phyloP scores from a whole-genome alignment of 1,140 invertebrate genomes.

The Drosophila repletoides region DNA sequence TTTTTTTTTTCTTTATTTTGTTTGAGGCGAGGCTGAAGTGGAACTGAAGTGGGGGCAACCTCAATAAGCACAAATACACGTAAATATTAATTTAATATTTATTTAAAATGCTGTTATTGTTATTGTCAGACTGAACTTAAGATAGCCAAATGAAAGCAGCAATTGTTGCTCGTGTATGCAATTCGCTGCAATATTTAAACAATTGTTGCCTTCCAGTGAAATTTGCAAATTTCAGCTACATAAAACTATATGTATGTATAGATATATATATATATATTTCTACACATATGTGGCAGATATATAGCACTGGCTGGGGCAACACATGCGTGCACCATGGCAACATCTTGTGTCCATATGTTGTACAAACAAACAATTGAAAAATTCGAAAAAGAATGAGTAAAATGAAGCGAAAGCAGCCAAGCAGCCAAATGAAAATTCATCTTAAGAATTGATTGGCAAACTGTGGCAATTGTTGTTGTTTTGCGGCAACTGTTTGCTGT shows the following conservation, averaged over 20 bases:
- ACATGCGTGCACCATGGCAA: conserved; percentile 64
- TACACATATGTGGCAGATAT: background rate
- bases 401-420: conserved; percentile 32
- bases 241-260: background rate
- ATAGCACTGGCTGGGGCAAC: conserved; percentile 9
- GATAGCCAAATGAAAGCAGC: conserved; percentile 8
- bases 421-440: conserved; percentile 55
- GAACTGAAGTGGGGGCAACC: background rate
- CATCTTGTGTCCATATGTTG: conserved; percentile 76
- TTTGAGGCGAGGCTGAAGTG: background rate
- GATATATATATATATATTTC: background rate
- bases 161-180: conserved; percentile 12
- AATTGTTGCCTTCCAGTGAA: conserved; percentile 47
- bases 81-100: too few relatives aligned
- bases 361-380: conserved; percentile 72
- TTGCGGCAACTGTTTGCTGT: conserved; percentile 52
- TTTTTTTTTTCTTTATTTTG: too few relatives aligned
- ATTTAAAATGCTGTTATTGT: background rate
- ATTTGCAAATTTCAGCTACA: conserved; percentile 21
- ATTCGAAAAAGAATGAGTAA: conserved; percentile 10
- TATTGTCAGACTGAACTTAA: conserved; percentile 24
- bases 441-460: conserved; percentile 46
- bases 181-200: conserved; percentile 44
- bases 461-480: conserved; percentile 11
- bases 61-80: too few relatives aligned